These are phyloP conservation scores for Hylomyscus alleni DNA, from an alignment of 2,797 vertebrate genomes.

Conservation along the genomic window DNA sequence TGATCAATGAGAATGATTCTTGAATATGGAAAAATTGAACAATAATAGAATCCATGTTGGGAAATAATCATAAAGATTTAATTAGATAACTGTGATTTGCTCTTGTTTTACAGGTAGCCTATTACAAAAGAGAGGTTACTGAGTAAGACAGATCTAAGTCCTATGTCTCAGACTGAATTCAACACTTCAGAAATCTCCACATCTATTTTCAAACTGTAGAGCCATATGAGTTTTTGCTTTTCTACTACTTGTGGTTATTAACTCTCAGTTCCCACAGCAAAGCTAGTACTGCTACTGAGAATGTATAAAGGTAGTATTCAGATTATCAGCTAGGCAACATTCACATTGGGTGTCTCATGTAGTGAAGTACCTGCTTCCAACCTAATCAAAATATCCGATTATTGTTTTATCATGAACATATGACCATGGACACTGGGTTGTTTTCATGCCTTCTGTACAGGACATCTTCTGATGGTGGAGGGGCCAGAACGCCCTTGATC, in stretches of 20 bases:
- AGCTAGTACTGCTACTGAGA: background rate
- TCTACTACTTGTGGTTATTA: background rate
- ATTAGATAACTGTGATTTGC: background rate
- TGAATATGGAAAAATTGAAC: background rate
- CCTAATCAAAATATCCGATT: background rate
- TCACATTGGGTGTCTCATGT: background rate
- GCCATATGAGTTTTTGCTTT: background rate
- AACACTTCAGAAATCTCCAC: background rate
- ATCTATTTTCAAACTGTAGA: background rate
- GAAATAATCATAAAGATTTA: conserved; percentile 19
- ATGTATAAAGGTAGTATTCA: background rate
- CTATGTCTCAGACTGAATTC: background rate
- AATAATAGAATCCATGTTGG: background rate
- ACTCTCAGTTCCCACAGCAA: rapidly evolving
- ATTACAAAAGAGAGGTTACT: background rate
- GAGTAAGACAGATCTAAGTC: background rate
- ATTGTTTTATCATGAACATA: background rate
- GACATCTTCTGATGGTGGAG: rapidly evolving
- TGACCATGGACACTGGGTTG: rapidly evolving
- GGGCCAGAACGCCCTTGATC: rapidly evolving
- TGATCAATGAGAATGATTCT: background rate
- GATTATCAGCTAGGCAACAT: background rate
- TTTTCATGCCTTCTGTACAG: background rate
- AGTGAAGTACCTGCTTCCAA: background rate
- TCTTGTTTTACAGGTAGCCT: background rate